A percentile compares a stretch with the other conserved stretches of the same genome.
Evolutionary conservation across 2,888 invertebrate genomes (phyloP).

Genomic region (Scaptomyza caliginosa): DNA sequence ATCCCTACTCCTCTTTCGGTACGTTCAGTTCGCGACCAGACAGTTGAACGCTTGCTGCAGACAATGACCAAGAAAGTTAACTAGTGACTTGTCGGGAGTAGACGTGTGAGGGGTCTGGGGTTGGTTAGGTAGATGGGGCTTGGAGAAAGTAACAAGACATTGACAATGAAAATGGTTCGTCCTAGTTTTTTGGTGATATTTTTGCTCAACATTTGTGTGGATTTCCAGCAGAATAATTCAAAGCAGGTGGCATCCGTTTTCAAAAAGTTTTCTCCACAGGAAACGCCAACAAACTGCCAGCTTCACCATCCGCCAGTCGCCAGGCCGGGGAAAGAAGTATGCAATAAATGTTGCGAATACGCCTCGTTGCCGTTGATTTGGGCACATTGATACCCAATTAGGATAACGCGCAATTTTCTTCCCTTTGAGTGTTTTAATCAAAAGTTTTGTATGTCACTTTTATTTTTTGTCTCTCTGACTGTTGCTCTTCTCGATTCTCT

Average conservation of each 20-base stretch:
- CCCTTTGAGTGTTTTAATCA: slow-evolving; percentile 69
- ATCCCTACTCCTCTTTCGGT: not conserved
- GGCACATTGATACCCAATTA: slow-evolving; percentile 78
- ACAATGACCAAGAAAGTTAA: slow-evolving; percentile 74
- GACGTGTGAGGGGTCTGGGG: not conserved
- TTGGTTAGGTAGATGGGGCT: not conserved
- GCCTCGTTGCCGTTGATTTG: slow-evolving; percentile 60
- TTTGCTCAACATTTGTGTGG: slow-evolving; percentile 38
- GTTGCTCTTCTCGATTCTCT: slow-evolving; percentile 6
- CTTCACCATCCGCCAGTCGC: not conserved
- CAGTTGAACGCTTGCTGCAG: slow-evolving; percentile 58
- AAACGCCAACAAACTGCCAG: slow-evolving; percentile 44
- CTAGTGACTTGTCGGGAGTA: slow-evolving; percentile 41
- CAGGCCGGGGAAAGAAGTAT: slow-evolving; percentile 46
- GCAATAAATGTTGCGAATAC: slow-evolving; percentile 68
- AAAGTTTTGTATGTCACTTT: slow-evolving; percentile 47
- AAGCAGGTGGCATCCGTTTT: slow-evolving; percentile 51
- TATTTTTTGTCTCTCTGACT: not conserved
- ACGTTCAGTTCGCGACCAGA: slow-evolving; percentile 27
- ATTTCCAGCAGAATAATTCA: slow-evolving; percentile 41
- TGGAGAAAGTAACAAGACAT: slow-evolving; percentile 21
- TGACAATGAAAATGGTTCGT: slow-evolving; percentile 64
- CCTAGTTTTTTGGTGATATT: slow-evolving; percentile 47
- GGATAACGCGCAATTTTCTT: slow-evolving; percentile 70
- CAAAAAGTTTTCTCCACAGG: slow-evolving; percentile 41